Conservation (phyloP, 2,797 vertebrate genomes). For the Protosalanx chinensis region DNA sequence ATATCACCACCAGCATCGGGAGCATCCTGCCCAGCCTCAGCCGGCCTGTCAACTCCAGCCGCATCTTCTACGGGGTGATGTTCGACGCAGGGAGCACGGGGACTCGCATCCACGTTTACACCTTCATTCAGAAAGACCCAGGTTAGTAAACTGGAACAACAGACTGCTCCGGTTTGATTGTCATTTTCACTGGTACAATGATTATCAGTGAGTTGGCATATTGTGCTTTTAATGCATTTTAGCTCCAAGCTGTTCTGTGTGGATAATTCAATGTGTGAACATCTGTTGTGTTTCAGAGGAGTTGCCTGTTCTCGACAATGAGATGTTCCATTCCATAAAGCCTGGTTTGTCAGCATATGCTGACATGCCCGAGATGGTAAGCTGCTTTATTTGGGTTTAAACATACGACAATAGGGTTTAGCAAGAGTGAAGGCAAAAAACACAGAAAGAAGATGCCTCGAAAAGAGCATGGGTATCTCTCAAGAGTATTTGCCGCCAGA, state of each 20-base stretch:
- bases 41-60: constrained; percentile 79
- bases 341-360: constrained; percentile 93
- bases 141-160: constrained; percentile 61
- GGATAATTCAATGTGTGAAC: constrained; percentile 24
- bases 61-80: constrained; percentile 89
- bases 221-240: constrained; percentile 1
- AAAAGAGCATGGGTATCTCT: too few relatives aligned
- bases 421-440: neutral
- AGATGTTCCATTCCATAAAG: constrained; percentile 92
- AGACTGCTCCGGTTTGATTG: neutral
- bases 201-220: neutral
- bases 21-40: constrained; percentile 64
- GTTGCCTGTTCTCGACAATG: constrained; percentile 86
- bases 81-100: constrained; percentile 98
- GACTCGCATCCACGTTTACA: constrained; percentile 93
- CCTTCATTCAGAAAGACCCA: constrained; percentile 81
- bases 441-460: too few relatives aligned
- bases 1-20: constrained; percentile 42
- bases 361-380: constrained; percentile 86
- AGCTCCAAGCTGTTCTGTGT: neutral
- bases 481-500: too few relatives aligned
- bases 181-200: neutral
- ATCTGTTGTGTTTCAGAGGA: constrained; percentile 67
- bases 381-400: constrained; percentile 44
- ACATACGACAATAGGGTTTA: neutral